Evolutionary conservation across 2,888 invertebrate genomes (phyloP), one percentile per base, ranked within the genome.

Genomic region (Harpagoxenus sublaevis): DNA sequence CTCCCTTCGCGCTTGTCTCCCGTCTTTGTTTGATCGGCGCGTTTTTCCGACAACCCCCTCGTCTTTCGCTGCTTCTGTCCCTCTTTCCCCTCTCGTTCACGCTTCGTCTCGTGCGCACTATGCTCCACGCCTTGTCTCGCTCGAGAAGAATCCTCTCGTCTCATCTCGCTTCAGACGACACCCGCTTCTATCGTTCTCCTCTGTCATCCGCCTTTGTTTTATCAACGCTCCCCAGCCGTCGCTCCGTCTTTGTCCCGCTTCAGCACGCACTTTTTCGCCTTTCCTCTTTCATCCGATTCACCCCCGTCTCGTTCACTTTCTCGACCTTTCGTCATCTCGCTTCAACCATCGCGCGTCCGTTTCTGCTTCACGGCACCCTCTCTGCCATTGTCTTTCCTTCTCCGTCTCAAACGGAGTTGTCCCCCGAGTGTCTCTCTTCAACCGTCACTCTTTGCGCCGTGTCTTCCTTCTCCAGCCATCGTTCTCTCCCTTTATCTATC

Each of bases 51-150:
- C 48, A 48, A 0, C 35, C 10, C 28, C 28, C 12, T 8, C 9
- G 31, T 57, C 66, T 66, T 48, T 28, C 51, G 39, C 42, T 3
- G 53, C 23, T 8, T 18, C 23, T 35, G 1, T 62, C 23, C 18
- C 35, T 23, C 62, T 8, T 55, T 57, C 5, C 23, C 35, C 48
- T 60, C 57, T 28, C 65, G 42, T 82, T 66, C n/a, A 51, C 74
- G 53, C 55, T 77, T 53, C 70, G 42, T 23, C 63, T 68, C 35
- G 77, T 74, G 60, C 78, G 55, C 70, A 74, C 83, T 77, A 65
- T 65, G 39, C 39, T 84, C 66, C 75, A 62, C 74, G 83, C 18
- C 83, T 68, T 74, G 66, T 86, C 70, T 75, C 63, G n/a, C 60
- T 73, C 9, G 62, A 60, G 57, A 62, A 35, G 35, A 65, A 65